A percentile compares a stretch with the other conserved stretches of the same genome.
phyloP scores from a whole-genome alignment of 2,797 vertebrate genomes.

The Coilia nasus region DNA sequence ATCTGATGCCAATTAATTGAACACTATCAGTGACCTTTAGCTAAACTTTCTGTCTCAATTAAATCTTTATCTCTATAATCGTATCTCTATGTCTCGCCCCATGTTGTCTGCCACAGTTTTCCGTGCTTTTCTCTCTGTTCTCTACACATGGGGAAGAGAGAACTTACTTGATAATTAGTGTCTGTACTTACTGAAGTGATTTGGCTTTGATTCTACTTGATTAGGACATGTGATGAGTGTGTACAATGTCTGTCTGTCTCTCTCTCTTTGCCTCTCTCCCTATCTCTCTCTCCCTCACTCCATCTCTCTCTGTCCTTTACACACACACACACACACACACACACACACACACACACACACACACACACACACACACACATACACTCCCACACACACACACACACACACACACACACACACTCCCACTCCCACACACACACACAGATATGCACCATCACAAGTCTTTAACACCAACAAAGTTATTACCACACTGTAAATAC shows the following conservation, averaged over 20 bases:
- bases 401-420: not conserved
- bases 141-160: not conserved
- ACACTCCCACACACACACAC: not conserved
- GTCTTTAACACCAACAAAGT: not conserved
- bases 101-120: not conserved
- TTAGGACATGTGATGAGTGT: not conserved
- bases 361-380: not conserved
- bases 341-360: not conserved
- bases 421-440: not conserved
- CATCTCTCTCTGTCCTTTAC: not conserved
- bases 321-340: too few relatives aligned
- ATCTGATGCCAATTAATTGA: not conserved
- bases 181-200: conserved; percentile 22
- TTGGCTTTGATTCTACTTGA: conserved; percentile 23
- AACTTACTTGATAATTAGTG: not conserved
- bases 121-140: not conserved
- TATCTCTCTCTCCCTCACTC: not conserved
- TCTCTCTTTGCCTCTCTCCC: not conserved
- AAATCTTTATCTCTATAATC: too few relatives aligned
- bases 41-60: not conserved
- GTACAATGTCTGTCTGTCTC: not conserved
- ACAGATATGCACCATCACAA: not conserved
- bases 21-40: not conserved
- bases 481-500: not conserved
- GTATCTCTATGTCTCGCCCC: not conserved